Conservation (phyloP, 2,888 invertebrate species). For the Chaetogeoica ovagalla region DNA sequence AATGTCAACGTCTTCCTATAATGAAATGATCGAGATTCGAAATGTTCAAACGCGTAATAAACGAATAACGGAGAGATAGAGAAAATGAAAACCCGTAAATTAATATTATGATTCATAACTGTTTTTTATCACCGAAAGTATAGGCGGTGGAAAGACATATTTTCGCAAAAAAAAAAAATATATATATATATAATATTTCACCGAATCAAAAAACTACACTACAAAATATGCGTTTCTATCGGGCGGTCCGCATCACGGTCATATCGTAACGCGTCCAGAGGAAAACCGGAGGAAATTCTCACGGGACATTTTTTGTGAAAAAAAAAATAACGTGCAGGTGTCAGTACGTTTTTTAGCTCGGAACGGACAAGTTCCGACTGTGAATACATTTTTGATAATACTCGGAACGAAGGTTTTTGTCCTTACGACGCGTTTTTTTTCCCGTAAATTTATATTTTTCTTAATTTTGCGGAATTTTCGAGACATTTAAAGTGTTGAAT, state of each 20-base stretch:
- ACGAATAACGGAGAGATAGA: too few species aligned
- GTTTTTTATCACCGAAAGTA: background rate
- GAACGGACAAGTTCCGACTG: background rate
- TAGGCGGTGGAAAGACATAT: background rate
- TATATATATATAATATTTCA: slow-evolving; percentile 1
- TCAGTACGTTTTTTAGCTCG: slow-evolving; percentile 8
- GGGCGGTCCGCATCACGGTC: background rate
- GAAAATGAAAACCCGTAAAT: too few species aligned
- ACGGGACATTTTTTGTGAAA: background rate
- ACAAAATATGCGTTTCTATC: background rate
- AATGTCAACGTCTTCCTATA: too few species aligned
- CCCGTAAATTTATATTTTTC: background rate
- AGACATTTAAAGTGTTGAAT: background rate
- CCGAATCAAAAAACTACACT: background rate
- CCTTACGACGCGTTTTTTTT: background rate
- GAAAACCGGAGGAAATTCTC: background rate
- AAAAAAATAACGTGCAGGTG: slow-evolving; percentile 4
- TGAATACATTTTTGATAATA: slow-evolving; percentile 5
- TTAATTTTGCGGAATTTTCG: background rate
- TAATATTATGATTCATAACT: too few species aligned
- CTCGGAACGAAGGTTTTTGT: background rate
- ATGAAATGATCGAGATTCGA: too few species aligned
- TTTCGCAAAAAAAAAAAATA: background rate
- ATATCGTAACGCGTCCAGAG: background rate
- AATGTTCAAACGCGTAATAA: too few species aligned